Conservation (phyloP, 2,113 vertebrate species). For the Emydura subglobosa region DNA sequence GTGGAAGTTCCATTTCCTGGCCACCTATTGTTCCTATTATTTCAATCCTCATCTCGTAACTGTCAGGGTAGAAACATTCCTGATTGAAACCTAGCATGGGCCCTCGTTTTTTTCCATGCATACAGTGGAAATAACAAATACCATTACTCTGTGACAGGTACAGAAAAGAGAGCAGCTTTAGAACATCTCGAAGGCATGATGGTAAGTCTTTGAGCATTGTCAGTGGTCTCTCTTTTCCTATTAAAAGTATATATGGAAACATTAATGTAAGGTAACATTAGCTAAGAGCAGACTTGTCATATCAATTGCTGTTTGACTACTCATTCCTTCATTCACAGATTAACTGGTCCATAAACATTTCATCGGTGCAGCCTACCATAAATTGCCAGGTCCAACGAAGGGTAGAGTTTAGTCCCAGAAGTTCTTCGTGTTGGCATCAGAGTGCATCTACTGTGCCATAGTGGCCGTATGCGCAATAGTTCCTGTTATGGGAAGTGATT, state of each 20-base stretch:
- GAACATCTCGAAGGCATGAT: background rate
- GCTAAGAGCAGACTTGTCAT: background rate
- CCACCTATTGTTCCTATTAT: background rate
- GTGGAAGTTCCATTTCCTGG: background rate
- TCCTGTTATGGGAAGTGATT: background rate
- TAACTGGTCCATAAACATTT: background rate
- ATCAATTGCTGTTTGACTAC: background rate
- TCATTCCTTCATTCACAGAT: background rate
- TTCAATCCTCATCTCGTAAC: background rate
- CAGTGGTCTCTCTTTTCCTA: background rate
- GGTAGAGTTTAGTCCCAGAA: background rate
- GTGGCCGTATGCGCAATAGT: background rate
- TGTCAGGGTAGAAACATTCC: background rate
- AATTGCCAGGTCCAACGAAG: background rate
- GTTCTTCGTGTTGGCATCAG: background rate
- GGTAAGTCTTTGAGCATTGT: background rate
- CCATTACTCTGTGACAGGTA: background rate
- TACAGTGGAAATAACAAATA: background rate
- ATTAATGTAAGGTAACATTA: background rate
- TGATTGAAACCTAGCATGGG: background rate
- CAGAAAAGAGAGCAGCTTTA: background rate
- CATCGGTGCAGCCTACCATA: background rate
- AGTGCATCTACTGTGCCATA: background rate
- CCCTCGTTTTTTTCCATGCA: background rate
- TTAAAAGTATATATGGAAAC: background rate